Evolutionary conservation across 2,797 vertebrate species (phyloP).

Genomic region (Triplophysa yarkandensis): DNA sequence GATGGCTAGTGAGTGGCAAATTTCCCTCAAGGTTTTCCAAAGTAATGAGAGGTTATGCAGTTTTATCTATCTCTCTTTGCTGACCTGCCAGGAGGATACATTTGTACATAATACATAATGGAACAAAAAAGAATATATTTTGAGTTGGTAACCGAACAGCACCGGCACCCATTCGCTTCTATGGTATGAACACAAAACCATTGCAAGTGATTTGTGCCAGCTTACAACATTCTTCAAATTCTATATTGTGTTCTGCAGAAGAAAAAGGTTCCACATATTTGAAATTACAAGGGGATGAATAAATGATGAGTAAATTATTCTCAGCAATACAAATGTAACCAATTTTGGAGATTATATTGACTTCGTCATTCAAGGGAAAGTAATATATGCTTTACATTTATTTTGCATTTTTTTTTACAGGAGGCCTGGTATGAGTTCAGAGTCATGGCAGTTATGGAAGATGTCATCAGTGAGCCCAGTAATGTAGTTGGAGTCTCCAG

Average conservation of each 20-base stretch:
- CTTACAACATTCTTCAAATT: too few relatives aligned
- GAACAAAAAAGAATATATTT: too few relatives aligned
- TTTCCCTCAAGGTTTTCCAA: neutral
- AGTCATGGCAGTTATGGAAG: constrained; percentile 94
- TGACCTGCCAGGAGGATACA: neutral
- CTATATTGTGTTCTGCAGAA: too few relatives aligned
- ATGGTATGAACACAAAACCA: too few relatives aligned
- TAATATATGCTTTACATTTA: neutral
- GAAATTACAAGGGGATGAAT: too few relatives aligned
- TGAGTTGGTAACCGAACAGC: too few relatives aligned
- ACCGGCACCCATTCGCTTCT: too few relatives aligned
- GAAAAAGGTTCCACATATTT: too few relatives aligned
- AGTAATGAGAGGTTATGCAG: neutral
- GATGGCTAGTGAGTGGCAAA: neutral
- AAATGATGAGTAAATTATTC: too few relatives aligned
- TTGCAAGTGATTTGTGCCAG: too few relatives aligned
- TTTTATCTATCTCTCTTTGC: neutral
- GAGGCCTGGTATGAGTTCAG: constrained; percentile 98
- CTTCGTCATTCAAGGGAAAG: neutral
- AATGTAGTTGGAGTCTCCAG: constrained; percentile 96
- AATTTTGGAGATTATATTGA: neutral
- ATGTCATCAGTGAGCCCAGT: constrained; percentile 94
- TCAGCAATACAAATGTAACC: constrained; percentile 33
- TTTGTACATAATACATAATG: constrained; percentile 13
- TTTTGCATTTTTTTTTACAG: constrained; percentile 64